Base-by-base conservation (phyloP, 2,113 vertebrate genomes). In the Silurus glanis region DNA sequence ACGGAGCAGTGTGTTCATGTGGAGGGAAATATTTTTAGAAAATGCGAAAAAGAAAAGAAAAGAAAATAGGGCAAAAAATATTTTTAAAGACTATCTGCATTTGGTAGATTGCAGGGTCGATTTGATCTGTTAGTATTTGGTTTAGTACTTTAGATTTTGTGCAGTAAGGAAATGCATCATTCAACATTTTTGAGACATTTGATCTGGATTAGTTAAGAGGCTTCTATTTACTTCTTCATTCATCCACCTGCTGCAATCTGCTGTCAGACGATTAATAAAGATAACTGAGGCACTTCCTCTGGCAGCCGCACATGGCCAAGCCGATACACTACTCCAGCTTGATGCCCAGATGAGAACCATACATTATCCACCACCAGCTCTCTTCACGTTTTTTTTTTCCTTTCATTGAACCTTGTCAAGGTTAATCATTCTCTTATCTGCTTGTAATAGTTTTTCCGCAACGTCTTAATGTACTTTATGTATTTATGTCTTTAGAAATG, bases 221-320 rank as follows among this genome's bases (percentile, higher is more conserved):
- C 23, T 72, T 59, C 21, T 45, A 8, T 47, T 47, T n/a, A 59
- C 51, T 47, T 61, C 45, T 19, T 72, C 49, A 84, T 51, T 82
- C n/a, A 9, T 82, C 61, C 76, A 59, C 55, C 76, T 80, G 76
- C 80, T 53, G 19, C 80, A 51, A n/a, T 82, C 80, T 49, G 12
- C 80, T 66, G 47, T 49, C 59, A 82, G 6, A 62, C 66, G 23
- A 82, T 82, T 64, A 67, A 82, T 82, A 82, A 66, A 67, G 62
- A 64, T 53, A 64, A 67, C 47, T 67, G 47, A 82, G 47, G 45
- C 61, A 67, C 59, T 82, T 67, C 47, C 62, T 28, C 80, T n/a
- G 45, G 47, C 47, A 82, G 59, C 76, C 62, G 4, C 16, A 17
- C 80, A 53, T 82, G 61, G 5, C 45, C 45, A 67, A 66, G 80